These are phyloP conservation scores for Psittacula derbiana DNA, from an alignment of 2,797 vertebrate species.

Conservation along the genomic window DNA sequence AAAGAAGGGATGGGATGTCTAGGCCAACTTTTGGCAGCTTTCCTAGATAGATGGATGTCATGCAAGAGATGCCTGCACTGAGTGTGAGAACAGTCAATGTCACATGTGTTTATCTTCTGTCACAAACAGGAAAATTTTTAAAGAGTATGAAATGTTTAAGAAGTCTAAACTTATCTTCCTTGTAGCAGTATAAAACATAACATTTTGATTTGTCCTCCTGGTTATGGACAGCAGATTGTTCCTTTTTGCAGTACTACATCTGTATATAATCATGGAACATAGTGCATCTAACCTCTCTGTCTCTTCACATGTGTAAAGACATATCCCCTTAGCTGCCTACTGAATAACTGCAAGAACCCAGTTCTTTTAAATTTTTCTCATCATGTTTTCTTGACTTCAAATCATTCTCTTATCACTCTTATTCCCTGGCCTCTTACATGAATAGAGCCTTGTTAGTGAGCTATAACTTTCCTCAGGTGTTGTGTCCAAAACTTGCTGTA, in stretches of 20 bases:
- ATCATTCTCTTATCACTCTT: not conserved
- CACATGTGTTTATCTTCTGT: not conserved
- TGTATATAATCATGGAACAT: not conserved
- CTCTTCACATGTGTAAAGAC: accelerated
- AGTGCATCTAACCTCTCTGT: not conserved
- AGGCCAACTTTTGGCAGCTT: not conserved
- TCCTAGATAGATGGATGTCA: not conserved
- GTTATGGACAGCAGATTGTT: not conserved
- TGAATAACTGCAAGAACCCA: not conserved
- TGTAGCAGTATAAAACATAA: not conserved
- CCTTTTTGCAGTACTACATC: not conserved
- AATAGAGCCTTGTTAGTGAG: not conserved
- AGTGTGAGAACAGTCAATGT: not conserved
- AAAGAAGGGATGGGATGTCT: not conserved
- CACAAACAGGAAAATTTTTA: not conserved
- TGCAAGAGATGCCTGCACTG: not conserved
- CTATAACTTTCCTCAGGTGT: not conserved
- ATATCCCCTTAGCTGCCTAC: not conserved
- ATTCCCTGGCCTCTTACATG: not conserved
- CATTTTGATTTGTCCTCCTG: not conserved
- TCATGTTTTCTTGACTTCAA: not conserved
- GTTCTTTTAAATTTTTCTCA: not conserved
- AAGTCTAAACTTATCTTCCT: not conserved
- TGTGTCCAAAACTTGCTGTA: not conserved
- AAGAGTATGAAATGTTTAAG: not conserved